Conservation (phyloP, 2,888 invertebrate species). For the Micropterix aruncella region DNA sequence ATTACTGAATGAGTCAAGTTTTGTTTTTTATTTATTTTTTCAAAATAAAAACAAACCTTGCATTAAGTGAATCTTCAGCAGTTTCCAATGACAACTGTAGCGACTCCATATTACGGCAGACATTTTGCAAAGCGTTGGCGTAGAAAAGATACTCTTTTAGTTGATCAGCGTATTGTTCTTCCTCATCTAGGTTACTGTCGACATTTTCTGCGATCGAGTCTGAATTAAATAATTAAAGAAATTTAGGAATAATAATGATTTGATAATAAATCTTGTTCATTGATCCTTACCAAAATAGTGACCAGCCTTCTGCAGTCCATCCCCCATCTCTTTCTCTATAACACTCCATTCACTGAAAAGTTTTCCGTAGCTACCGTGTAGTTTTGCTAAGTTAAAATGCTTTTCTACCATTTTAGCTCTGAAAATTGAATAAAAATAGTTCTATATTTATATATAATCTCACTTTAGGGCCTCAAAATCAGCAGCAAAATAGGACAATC, state of each 20-base stretch:
- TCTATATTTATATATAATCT: too few species aligned
- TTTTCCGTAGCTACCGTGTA: conserved; percentile 69
- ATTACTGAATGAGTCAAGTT: conserved; percentile 13
- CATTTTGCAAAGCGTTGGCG: conserved; percentile 56
- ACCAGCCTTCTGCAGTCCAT: conserved; percentile 56
- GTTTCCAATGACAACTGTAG: conserved; percentile 58
- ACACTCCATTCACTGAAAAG: conserved; percentile 79
- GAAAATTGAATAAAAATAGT: too few species aligned
- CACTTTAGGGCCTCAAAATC: too few species aligned
- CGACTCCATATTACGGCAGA: conserved; percentile 60
- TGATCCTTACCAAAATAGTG: conserved; percentile 43
- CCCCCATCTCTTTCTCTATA: conserved; percentile 69
- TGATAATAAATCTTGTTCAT: too few species aligned
- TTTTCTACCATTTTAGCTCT: conserved; percentile 60
- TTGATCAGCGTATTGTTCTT: conserved; percentile 71
- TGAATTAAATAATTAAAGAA: conserved; percentile 24
- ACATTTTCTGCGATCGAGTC: conserved; percentile 61
- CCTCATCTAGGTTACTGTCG: conserved; percentile 64
- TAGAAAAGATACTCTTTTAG: conserved; percentile 72
- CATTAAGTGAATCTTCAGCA: conserved; percentile 48
- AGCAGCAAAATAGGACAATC: too few species aligned
- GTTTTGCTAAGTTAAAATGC: conserved; percentile 61
- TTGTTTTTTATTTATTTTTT: conserved; percentile 30
- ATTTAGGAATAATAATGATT: too few species aligned
- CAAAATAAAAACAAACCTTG: conserved; percentile 24